Evolutionary conservation across 2,888 invertebrate species (phyloP), one percentile per base, ranked within the genome.

Genomic region (Tromatobia lineatoria): DNA sequence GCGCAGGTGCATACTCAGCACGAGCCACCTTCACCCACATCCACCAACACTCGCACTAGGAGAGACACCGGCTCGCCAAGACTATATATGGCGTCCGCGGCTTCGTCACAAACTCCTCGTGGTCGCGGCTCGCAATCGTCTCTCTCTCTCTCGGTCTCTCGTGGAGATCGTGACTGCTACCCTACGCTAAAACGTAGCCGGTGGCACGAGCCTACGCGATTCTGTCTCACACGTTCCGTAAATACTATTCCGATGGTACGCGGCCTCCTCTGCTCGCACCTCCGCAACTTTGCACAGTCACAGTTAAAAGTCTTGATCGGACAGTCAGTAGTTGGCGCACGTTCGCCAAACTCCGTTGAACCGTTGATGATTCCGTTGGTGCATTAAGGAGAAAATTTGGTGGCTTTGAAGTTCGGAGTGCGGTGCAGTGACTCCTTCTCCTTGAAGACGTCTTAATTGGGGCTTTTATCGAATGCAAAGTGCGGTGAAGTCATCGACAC

Each of bases 41-140:
- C 79, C 74, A 67, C 67, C 79, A 64, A 70, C 69, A 20, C 61
- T 34, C 34, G 61, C 18, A 23, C 71, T 81, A 82, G 83, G 78
- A 85, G 79, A 87, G 83, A 80, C 88, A 87, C 79, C 80, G 86
- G 86, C 87, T 84, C 83, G 87, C 88, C 91, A 90, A 90, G 86
- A 86, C 92, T 92, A 91, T 92, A 93, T 92, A 92, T 91, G 93
- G 92, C 85, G 78, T 87, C 89, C 67, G 54, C 57, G 80, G 80
- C 59, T 75, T 85, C 85, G 85, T 82, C 87, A 83, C 82, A 78
- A 38, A 88, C 88, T 87, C 89, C 66, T 79, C 75, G 74, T 80
- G 18, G 29, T 25, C 38, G 74, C 23, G 25, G 45, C 45, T 38
- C n/a, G 42, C 10, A 64, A 66, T 29, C 45, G 47, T 67, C 78